Evolutionary conservation across 2,888 invertebrate species (phyloP).

Genomic region (Aelia acuminata): DNA sequence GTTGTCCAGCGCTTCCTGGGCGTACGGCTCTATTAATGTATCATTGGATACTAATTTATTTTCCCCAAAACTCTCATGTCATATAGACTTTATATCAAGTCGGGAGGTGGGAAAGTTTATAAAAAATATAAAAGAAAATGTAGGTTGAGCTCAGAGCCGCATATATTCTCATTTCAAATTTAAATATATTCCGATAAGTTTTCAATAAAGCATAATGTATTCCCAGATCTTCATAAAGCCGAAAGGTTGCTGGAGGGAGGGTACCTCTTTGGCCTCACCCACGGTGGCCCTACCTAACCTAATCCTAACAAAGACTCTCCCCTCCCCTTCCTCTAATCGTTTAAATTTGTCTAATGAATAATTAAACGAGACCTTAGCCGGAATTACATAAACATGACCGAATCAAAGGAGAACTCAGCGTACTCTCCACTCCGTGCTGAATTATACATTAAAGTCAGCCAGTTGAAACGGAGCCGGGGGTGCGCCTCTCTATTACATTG

Average conservation of each 20-base stretch:
- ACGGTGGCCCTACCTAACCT: not conserved
- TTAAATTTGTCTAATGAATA: constrained; percentile 50
- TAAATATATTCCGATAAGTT: constrained; percentile 47
- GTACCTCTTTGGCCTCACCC: constrained; percentile 30
- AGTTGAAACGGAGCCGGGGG: not conserved
- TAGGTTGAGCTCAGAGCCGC: not conserved
- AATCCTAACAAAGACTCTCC: constrained; percentile 13
- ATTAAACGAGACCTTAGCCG: constrained; percentile 31
- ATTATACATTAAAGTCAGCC: constrained; percentile 27
- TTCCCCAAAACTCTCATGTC: not conserved
- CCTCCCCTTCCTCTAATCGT: not conserved
- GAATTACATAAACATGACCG: constrained; percentile 47
- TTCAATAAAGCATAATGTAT: constrained; percentile 48
- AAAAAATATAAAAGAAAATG: not conserved
- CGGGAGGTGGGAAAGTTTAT: not conserved
- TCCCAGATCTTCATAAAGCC: constrained; percentile 33
- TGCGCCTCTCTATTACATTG: constrained; percentile 16
- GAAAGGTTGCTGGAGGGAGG: not conserved
- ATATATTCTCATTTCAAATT: constrained; percentile 48
- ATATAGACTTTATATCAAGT: not conserved
- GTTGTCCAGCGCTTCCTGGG: not conserved
- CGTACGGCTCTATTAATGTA: not conserved
- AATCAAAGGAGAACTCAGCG: constrained; percentile 34
- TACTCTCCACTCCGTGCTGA: constrained; percentile 19
- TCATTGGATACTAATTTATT: not conserved